Evolutionary conservation across 2,797 vertebrate genomes (phyloP).

Genomic region (Hemitrygon akajei): DNA sequence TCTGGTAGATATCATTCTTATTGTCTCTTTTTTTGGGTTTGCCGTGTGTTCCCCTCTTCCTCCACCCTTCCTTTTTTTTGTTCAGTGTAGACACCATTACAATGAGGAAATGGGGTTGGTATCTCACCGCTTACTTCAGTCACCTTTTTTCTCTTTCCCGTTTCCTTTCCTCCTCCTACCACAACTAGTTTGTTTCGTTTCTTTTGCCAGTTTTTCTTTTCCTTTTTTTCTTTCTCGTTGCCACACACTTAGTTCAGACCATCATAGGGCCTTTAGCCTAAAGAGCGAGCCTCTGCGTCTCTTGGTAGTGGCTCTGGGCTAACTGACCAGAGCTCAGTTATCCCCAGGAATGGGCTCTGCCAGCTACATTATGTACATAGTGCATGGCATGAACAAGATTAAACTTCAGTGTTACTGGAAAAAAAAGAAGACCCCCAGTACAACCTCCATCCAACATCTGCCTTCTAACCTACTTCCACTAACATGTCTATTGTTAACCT

Average conservation of each 20-base stretch:
- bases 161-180: slow-evolving; percentile 3
- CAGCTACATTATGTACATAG: slow-evolving; percentile 74
- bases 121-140: slow-evolving; percentile 47
- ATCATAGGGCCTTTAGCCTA: slow-evolving; percentile 49
- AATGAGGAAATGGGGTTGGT: slow-evolving; percentile 78
- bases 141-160: slow-evolving; percentile 39
- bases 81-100: slow-evolving; percentile 68
- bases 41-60: slow-evolving; percentile 72
- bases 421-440: slow-evolving; percentile 38
- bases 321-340: slow-evolving; percentile 73
- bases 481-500: slow-evolving; percentile 50
- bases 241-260: slow-evolving; percentile 42
- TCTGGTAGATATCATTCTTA: slow-evolving; percentile 98
- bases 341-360: slow-evolving; percentile 62
- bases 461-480: slow-evolving; percentile 51
- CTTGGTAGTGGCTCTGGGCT: slow-evolving; percentile 70
- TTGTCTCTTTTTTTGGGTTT: slow-evolving; percentile 93
- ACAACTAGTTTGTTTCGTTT: slow-evolving; percentile 23
- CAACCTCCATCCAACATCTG: slow-evolving; percentile 45
- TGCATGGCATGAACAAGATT: slow-evolving; percentile 83
- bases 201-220: slow-evolving; percentile 41
- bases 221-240: slow-evolving; percentile 37
- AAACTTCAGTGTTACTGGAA: background rate
- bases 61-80: slow-evolving; percentile 59
- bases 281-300: slow-evolving; percentile 53